Percentiles rank a stretch among this genome's conserved stretches.
phyloP scores from a whole-genome alignment of 1,140 invertebrate species.

The Gerris buenoi region DNA sequence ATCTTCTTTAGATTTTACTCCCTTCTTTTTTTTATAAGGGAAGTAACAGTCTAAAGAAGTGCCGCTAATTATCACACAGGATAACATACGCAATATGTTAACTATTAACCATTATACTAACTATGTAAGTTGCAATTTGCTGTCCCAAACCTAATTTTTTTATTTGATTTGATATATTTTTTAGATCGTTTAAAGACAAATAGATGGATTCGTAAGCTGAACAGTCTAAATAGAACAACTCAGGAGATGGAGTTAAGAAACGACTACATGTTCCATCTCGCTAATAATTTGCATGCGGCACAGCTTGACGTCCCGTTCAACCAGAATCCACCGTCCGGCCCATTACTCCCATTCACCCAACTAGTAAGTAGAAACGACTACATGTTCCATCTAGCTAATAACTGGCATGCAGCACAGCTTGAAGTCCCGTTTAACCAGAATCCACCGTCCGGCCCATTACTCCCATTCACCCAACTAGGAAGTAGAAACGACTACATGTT shows the following conservation, averaged over 20 bases:
- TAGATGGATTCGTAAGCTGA: conserved; percentile 34
- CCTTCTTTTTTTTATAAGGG: too few relatives aligned
- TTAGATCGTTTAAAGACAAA: conserved; percentile 27
- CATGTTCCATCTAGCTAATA: conserved; percentile 33
- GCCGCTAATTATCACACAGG: too few relatives aligned
- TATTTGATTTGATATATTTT: too few relatives aligned
- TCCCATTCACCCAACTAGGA: conserved; percentile 29
- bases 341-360: conserved; percentile 28
- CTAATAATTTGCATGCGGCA: conserved; percentile 31
- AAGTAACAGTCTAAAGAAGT: too few relatives aligned
- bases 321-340: conserved; percentile 28
- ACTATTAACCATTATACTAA: too few relatives aligned
- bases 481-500: conserved; percentile 35
- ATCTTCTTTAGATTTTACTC: too few relatives aligned
- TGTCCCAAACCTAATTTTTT: too few relatives aligned
- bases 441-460: conserved; percentile 29
- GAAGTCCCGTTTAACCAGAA: conserved; percentile 31
- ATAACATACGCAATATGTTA: too few relatives aligned
- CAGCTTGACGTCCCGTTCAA: conserved; percentile 31
- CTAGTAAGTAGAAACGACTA: conserved; percentile 37
- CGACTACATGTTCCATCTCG: conserved; percentile 35
- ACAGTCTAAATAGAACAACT: conserved; percentile 27
- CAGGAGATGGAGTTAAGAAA: conserved; percentile 34
- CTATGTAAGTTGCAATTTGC: too few relatives aligned
- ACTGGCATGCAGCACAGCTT: conserved; percentile 31